Conservation (phyloP, 37 sponge, comb jelly and placozoan genomes). For the Crambe crambe region DNA sequence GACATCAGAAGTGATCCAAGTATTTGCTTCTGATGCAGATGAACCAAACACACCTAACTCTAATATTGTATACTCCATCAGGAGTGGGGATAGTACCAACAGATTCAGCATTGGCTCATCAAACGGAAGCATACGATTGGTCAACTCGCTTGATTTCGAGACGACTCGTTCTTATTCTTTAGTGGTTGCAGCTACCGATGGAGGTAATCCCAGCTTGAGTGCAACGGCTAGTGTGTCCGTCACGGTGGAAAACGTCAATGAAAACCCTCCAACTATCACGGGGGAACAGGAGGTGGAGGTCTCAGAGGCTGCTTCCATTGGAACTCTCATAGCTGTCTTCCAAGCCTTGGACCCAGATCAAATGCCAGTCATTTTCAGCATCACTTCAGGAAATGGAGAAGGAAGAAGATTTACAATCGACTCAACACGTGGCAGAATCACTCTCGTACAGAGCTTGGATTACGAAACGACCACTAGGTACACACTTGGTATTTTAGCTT, state of each 20-base stretch:
- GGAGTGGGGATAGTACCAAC: conserved; percentile 13
- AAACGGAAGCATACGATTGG: conserved; percentile 11
- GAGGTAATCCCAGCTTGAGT: conserved; percentile 32
- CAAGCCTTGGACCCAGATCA: conserved; percentile 40
- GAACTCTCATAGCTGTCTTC: conserved; percentile 29
- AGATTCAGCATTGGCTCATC: conserved; percentile 2
- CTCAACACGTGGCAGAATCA: conserved; percentile 17
- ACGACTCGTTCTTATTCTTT: conserved; percentile 19
- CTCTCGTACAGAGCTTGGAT: conserved; percentile 55
- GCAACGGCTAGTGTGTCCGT: conserved; percentile 35
- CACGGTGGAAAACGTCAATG: conserved; percentile 76
- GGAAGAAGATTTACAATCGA: conserved; percentile 60
- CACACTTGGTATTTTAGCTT: conserved; percentile 39
- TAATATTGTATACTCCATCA: conserved; percentile 29
- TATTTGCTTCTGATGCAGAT: conserved; percentile 62
- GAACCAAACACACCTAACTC: conserved; percentile 54
- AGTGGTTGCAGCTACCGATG: conserved; percentile 33
- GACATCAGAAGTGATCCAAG: conserved; percentile 13
- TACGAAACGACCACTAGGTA: conserved; percentile 56
- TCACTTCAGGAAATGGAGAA: conserved; percentile 33
- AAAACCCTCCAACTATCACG: conserved; percentile 54
- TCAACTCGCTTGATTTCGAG: conserved; percentile 46
- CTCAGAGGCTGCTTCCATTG: conserved; percentile 40
- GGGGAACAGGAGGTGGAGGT: conserved; percentile 34
- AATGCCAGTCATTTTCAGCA: conserved; percentile 12